Base-by-base conservation (phyloP, 2,888 invertebrate genomes). In the Myopa testacea region DNA sequence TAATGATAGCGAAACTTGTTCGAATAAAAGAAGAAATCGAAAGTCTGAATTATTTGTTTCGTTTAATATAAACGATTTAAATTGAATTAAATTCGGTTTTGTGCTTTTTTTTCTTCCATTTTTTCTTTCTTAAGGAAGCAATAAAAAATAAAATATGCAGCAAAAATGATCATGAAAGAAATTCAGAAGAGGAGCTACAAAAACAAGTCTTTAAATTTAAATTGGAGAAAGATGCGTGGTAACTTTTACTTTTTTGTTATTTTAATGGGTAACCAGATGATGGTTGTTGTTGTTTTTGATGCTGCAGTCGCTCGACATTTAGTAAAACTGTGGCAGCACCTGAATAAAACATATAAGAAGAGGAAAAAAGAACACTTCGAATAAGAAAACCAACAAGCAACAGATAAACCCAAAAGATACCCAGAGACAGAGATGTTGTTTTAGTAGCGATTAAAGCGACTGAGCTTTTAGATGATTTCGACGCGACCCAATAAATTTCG, bases 211-310 rank as follows among this genome's bases (percentile, higher is more conserved):
- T 60, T 38, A 65, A 77, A 77, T 19, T 60, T 37, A 73, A 77
- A 78, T 34, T 58, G 52, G 77, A 77, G 77, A 78, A 81, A 80
- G 79, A 82, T 81, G 82, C 81, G 81, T 81, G 82, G 81, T 82
- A 80, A 82, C 82, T 82, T 82, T 82, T 82, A 82, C 82, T 82
- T 82, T 82, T 82, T 78, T 75, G 58, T 7, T 52, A 38, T 40
- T 75, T 71, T 55, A 26, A 26, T 68, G 69, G 50, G 3, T 62
- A 40, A 73, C 45, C 75, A 71, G 78, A 60, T 14, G 26, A 26
- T 26, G 26, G 26, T 26, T 26, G 26, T 26, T 26, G 26, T 26
- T 26, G 1, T 26, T 26, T 26, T 26, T 26, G 1, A 26, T 26
- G 26, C 26, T 71, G 62, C 58, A 70, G 60, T 73, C 72, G 63